These are phyloP conservation scores for Phragmatobia fuliginosa DNA, from an alignment of 2,888 invertebrate genomes.

Conservation along the genomic window DNA sequence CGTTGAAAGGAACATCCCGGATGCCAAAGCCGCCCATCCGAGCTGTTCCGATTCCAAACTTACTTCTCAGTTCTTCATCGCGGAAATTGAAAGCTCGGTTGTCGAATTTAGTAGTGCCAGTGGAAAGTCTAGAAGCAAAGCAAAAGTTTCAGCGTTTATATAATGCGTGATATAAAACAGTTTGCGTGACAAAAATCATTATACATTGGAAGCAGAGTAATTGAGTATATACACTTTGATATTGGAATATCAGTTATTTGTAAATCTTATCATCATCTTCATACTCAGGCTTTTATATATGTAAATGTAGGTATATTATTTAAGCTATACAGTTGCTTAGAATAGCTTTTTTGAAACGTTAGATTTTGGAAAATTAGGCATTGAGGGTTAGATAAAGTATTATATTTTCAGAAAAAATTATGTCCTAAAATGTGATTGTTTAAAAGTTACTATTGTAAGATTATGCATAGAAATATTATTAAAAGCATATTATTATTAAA, in stretches of 20 bases:
- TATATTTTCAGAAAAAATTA: no score
- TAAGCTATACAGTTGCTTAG: no score
- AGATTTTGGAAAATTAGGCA: no score
- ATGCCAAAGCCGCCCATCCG: constrained; percentile 84
- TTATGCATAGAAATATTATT: background rate
- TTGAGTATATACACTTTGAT: background rate
- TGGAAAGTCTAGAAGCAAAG: constrained; percentile 67
- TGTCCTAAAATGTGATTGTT: no score
- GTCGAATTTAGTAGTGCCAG: constrained; percentile 74
- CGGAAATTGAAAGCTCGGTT: constrained; percentile 79
- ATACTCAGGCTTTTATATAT: no score
- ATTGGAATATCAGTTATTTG: background rate
- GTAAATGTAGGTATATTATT: no score
- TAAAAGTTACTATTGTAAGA: no score
- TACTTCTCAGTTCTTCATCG: constrained; percentile 78
- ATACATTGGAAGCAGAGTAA: background rate
- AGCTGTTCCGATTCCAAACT: constrained; percentile 80
- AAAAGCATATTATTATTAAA: background rate
- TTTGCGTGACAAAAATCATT: background rate
- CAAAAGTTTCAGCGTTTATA: constrained; percentile 3
- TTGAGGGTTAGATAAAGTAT: no score
- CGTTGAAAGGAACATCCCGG: constrained; percentile 79
- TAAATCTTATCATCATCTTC: no score
- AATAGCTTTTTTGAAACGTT: no score
- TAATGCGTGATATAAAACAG: background rate